These are phyloP conservation scores for Tauraco hartlaubi DNA, from an alignment of 2,797 vertebrate species.

Conservation along the genomic window DNA sequence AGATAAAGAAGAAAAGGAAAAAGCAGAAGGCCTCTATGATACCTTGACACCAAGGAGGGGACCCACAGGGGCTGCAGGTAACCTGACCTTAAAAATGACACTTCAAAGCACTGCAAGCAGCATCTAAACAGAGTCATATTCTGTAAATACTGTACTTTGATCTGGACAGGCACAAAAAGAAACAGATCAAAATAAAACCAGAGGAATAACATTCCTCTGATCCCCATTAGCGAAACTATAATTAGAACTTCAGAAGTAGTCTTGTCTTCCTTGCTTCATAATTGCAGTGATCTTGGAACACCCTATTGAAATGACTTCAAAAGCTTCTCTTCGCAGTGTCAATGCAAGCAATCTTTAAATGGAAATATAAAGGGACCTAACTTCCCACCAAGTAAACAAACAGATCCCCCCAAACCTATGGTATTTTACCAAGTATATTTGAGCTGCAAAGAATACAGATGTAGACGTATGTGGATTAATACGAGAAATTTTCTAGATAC, in stretches of 20 bases:
- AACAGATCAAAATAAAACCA: background rate
- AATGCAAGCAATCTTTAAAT: background rate
- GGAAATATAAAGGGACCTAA: background rate
- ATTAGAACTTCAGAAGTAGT: background rate
- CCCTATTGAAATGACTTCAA: background rate
- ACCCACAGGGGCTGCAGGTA: background rate
- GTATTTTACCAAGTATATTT: background rate
- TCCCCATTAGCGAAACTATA: background rate
- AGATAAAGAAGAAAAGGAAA: background rate
- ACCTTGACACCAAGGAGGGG: background rate
- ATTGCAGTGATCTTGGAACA: background rate
- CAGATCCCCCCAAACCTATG: fast-evolving
- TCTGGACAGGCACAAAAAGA: background rate
- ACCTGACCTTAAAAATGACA: background rate
- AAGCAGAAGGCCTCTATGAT: fast-evolving
- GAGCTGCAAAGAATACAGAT: background rate
- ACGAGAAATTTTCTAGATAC: background rate
- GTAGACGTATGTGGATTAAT: background rate
- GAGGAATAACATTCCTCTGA: background rate
- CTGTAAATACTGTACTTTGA: background rate
- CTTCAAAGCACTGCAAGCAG: background rate
- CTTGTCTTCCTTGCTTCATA: background rate
- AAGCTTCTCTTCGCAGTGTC: background rate
- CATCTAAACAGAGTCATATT: background rate
- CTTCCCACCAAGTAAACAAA: background rate